Evolutionary conservation across 2,888 invertebrate genomes (phyloP).

Genomic region (Neoaliturus tenellus): DNA sequence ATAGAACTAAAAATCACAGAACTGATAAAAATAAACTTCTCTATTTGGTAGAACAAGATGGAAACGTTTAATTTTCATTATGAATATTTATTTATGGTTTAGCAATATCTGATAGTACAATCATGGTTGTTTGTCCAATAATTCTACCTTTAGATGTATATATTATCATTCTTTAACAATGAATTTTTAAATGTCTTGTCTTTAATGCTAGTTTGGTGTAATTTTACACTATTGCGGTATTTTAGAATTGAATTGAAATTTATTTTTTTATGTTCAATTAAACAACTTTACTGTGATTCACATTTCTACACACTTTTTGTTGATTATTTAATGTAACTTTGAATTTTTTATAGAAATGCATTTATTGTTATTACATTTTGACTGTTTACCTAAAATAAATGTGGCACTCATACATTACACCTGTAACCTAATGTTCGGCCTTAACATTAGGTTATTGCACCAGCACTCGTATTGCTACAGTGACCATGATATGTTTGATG

Average conservation of each 20-base stretch:
- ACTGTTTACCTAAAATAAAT: neutral
- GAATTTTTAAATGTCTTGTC: neutral
- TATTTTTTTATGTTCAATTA: neutral
- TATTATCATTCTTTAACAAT: neutral
- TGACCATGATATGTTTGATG: neutral
- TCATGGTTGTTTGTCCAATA: neutral
- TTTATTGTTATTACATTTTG: neutral
- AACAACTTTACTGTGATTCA: neutral
- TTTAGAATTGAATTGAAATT: neutral
- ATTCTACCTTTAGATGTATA: neutral
- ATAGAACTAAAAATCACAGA: neutral
- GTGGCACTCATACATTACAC: neutral
- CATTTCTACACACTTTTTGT: neutral
- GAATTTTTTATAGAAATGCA: too few relatives aligned
- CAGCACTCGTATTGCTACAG: neutral
- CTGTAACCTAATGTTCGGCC: neutral
- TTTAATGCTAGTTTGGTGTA: neutral
- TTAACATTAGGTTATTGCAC: neutral
- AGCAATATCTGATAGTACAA: neutral
- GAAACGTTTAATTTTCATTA: neutral
- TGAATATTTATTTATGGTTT: neutral
- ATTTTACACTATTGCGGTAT: neutral
- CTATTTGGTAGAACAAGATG: neutral
- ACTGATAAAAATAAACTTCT: too few relatives aligned
- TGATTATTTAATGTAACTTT: neutral